Base-by-base conservation (phyloP, 2,888 invertebrate species). In the Epiblema foenella region DNA sequence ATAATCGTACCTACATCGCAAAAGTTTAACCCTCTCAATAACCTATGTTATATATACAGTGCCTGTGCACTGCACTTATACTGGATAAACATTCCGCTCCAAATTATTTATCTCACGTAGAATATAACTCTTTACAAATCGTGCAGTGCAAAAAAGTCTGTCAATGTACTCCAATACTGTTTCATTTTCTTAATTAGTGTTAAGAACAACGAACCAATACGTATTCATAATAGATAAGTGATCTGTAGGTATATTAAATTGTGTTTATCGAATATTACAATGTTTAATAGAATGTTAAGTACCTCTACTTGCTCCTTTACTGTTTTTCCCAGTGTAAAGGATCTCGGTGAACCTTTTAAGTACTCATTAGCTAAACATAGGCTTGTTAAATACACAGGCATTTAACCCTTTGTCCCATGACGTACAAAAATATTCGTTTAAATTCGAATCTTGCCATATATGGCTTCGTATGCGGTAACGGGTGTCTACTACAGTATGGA, bases 221-320 rank as follows among this genome's bases (percentile, higher is more conserved):
- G 51, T 52, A 63, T 18, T 51, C 18, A 29, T 7, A n/a, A 15
- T 20, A 37, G 3, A 52, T 37, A 24, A 58, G 59, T 59, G 12
- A 64, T 64, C 15, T 64, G 20, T 24, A n/a, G 20, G 64, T 62
- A 33, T 33, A 8, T 51, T 51, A 49, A 62, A 52, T n/a, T 54
- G 24, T 63, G 63, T 52, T 52, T 39, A 39, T 64, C 39, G 39
- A 64, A 64, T 64, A 64, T 39, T 24, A 52, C 3, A 51, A 24
- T 54, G 39, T 64, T 39, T 9, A 24, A 54, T 24, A 24, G 15
- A 37, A 52, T 52, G 39, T 20, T 54, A 51, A 46, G n/a, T 24
- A n/a, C 39, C 39, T 37, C 64, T 64, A 64, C 18, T 63, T 12
- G 18, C 9, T n/a, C 4, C 15, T 20, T 20, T 17, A n/a, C 24